Evolutionary conservation across 64 coral and sea anemone species (phyloP).

Genomic region (Exaiptasia diaphana): DNA sequence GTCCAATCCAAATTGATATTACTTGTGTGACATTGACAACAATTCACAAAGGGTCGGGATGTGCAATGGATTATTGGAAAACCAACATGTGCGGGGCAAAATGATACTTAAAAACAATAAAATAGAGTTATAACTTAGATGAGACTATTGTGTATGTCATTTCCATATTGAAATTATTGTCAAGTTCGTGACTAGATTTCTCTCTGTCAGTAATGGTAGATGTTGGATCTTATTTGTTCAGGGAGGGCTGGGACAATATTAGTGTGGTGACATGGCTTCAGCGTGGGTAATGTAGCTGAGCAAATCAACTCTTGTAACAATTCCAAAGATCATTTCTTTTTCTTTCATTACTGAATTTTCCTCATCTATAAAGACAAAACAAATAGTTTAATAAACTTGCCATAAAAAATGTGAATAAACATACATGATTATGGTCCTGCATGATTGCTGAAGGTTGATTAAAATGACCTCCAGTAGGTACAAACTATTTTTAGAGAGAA

Average conservation of each 20-base stretch:
- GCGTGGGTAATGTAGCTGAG: constrained; percentile 70
- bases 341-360: constrained; percentile 40
- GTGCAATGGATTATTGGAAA: too few relatives aligned
- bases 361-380: constrained; percentile 18
- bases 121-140: too few relatives aligned
- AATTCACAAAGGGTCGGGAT: too few relatives aligned
- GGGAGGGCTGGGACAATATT: background rate
- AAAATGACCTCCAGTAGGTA: background rate
- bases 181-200: too few relatives aligned
- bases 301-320: constrained; percentile 86
- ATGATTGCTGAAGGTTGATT: background rate
- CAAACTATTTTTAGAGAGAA: background rate
- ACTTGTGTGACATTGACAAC: too few relatives aligned
- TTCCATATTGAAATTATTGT: too few relatives aligned
- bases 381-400: background rate
- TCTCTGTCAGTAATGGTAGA: too few relatives aligned
- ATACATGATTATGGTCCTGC: background rate
- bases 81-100: too few relatives aligned
- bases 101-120: too few relatives aligned
- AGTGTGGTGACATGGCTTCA: constrained; percentile 22
- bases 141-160: too few relatives aligned
- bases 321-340: constrained; percentile 85
- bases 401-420: background rate
- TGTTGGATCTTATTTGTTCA: too few relatives aligned
- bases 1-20: too few relatives aligned